A percentile compares a stretch with the other conserved stretches of the same genome.
phyloP scores from a whole-genome alignment of 2,888 invertebrate species.

The Mesochorus sp. region DNA sequence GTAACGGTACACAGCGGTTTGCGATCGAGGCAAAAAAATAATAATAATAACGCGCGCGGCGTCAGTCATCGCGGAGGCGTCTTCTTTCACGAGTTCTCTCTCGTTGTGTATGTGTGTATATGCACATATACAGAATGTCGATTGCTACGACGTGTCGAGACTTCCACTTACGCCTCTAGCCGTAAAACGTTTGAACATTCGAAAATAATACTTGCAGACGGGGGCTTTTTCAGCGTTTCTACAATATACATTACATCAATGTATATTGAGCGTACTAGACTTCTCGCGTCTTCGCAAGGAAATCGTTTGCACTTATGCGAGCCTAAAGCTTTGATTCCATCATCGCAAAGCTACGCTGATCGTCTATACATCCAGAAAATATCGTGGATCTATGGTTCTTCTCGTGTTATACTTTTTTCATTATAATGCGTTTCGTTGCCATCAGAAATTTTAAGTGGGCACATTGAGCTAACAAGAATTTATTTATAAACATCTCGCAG shows the following conservation, averaged over 20 bases:
- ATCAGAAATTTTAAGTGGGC: conserved; percentile 38
- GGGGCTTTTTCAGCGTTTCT: conserved; percentile 11
- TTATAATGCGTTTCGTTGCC: neutral
- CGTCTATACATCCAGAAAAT: neutral
- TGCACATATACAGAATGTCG: conserved; percentile 16
- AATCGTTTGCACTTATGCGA: conserved; percentile 1
- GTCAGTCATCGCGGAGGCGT: conserved; percentile 58
- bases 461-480: conserved; percentile 24
- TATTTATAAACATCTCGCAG: conserved; percentile 1
- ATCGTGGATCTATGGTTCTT: conserved; percentile 4
- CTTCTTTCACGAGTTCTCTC: conserved; percentile 47
- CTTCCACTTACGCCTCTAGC: conserved; percentile 69
- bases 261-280: conserved; percentile 4
- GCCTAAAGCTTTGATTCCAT: conserved; percentile 20
- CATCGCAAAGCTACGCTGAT: conserved; percentile 18
- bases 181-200: conserved; percentile 54
- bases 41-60: neutral
- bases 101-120: conserved; percentile 19
- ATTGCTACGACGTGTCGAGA: conserved; percentile 69
- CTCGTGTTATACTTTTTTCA: conserved; percentile 29
- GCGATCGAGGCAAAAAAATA: conserved; percentile 19
- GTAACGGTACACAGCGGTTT: conserved; percentile 23
- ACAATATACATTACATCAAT: conserved; percentile 9
- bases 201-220: conserved; percentile 45
- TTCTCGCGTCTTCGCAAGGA: neutral